phyloP scores from a whole-genome alignment of 1,140 invertebrate genomes.

The Nasonia giraulti region DNA sequence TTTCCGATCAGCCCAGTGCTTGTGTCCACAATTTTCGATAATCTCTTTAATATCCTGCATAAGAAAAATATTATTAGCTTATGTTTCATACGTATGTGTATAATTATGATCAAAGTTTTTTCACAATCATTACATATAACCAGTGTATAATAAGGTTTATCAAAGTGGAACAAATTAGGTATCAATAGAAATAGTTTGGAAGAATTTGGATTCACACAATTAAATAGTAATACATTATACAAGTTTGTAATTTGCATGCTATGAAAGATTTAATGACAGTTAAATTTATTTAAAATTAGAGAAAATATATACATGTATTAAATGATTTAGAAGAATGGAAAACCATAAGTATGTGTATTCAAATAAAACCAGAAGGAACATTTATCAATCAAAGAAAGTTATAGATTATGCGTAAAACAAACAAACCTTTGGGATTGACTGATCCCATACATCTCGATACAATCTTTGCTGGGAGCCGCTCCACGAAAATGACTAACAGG shows the following conservation, averaged over 20 bases:
- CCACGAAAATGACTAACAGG: constrained; percentile 83
- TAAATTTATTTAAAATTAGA: neutral
- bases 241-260: neutral
- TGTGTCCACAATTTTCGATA: constrained; percentile 88
- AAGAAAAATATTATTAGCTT: constrained; percentile 41
- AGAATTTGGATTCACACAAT: neutral
- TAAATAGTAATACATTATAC: neutral
- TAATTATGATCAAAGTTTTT: neutral
- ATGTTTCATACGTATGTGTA: neutral
- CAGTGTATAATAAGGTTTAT: too few species aligned
- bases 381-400: neutral
- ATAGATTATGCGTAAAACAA: constrained; percentile 41
- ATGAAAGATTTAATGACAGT: neutral
- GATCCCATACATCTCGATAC: constrained; percentile 80
- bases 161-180: neutral
- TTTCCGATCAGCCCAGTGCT: constrained; percentile 93
- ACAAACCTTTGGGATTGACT: constrained; percentile 76
- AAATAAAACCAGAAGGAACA: neutral
- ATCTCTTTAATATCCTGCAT: constrained; percentile 91
- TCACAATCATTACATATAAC: too few species aligned
- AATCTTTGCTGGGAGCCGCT: constrained; percentile 86
- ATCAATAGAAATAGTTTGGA: neutral
- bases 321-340: neutral
- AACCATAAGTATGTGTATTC: neutral
- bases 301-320: neutral